A percentile compares a stretch with the other conserved stretches of the same genome.
Conservation (phyloP, 2,113 vertebrate species). For the Hemiprocne comata region DNA sequence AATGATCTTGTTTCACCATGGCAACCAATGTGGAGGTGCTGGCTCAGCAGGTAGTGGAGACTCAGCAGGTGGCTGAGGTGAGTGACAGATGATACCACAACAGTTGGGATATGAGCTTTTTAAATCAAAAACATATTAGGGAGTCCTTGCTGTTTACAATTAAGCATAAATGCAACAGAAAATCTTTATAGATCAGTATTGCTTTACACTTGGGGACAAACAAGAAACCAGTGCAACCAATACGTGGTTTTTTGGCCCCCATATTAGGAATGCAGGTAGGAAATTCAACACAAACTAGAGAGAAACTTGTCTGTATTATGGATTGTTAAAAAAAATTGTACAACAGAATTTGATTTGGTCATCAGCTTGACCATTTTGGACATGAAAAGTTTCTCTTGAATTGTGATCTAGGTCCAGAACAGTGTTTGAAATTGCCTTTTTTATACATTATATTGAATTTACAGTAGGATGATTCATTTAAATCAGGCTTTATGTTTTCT, state of each 20-base stretch:
- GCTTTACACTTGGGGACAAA: neutral
- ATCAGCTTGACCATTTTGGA: neutral
- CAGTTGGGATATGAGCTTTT: constrained; percentile 48
- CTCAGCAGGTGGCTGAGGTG: constrained; percentile 91
- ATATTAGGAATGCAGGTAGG: neutral
- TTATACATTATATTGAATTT: neutral
- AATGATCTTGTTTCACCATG: constrained; percentile 91
- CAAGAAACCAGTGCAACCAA: neutral
- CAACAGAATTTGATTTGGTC: neutral
- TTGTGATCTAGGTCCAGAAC: neutral
- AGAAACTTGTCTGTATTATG: neutral
- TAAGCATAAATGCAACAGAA: neutral
- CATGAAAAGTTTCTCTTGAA: neutral
- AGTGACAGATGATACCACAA: constrained; percentile 74
- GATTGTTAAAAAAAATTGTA: neutral
- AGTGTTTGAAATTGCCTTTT: neutral
- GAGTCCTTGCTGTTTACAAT: constrained; percentile 4
- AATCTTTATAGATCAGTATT: neutral
- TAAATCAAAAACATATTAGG: constrained; percentile 21
- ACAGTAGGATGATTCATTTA: neutral
- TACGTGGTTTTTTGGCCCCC: neutral
- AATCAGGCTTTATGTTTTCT: neutral
- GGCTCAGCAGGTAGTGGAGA: constrained; percentile 89
- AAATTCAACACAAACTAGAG: neutral
- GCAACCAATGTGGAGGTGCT: constrained; percentile 87